phyloP scores from a whole-genome alignment of 2,113 vertebrate species.

The Mus spicilegus region DNA sequence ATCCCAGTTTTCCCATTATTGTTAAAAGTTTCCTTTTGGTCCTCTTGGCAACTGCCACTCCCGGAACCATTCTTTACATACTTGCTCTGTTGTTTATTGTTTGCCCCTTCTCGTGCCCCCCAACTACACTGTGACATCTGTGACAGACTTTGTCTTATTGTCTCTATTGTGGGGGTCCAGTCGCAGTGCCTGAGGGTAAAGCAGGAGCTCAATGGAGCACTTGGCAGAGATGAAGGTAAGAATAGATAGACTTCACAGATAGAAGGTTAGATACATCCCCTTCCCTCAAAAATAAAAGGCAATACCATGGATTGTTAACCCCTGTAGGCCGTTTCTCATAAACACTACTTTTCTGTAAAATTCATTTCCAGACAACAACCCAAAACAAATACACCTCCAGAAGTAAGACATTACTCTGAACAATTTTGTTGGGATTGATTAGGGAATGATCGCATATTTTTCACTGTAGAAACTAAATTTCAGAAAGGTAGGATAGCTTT shows the following conservation, averaged over 20 bases:
- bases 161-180: neutral
- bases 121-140: neutral
- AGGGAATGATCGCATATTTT: neutral
- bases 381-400: neutral
- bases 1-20: neutral
- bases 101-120: neutral
- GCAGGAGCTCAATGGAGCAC: neutral
- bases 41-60: neutral
- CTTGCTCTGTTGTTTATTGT: neutral
- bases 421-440: neutral
- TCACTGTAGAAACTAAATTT: constrained; percentile 3
- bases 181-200: neutral
- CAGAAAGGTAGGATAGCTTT: neutral
- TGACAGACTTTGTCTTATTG: neutral
- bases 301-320: neutral
- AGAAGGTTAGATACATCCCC: neutral
- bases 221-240: neutral
- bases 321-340: neutral
- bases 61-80: neutral
- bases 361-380: neutral
- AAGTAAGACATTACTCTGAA: neutral
- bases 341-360: neutral
- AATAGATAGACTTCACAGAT: neutral
- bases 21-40: neutral
- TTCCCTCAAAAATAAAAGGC: neutral